phyloP scores from a whole-genome alignment of 2,888 invertebrate species.

The Campopleginae sp. region DNA sequence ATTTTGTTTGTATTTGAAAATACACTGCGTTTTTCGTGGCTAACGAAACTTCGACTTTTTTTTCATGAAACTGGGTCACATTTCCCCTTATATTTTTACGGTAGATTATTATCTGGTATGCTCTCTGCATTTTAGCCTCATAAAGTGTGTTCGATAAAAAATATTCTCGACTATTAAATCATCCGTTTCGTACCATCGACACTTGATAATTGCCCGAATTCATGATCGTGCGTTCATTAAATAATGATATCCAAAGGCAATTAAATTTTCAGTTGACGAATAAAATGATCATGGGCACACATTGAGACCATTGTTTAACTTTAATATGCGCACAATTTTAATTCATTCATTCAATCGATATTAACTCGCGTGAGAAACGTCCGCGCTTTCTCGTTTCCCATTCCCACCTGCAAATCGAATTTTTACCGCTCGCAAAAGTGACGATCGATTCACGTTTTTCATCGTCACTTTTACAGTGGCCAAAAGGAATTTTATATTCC shows the following conservation, averaged over 20 bases:
- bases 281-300: not conserved
- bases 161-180: not conserved
- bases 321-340: not conserved
- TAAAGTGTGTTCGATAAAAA: not conserved
- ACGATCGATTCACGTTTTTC: not conserved
- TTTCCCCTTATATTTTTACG: not conserved
- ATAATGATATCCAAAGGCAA: not conserved
- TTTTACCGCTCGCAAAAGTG: not conserved
- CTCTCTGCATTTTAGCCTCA: not conserved
- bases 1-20: too few species aligned
- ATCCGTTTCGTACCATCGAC: not conserved
- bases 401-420: not conserved
- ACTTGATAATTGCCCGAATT: not conserved
- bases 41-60: too few species aligned
- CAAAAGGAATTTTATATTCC: not conserved
- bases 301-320: not conserved
- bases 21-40: too few species aligned
- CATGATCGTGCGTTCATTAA: not conserved
- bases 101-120: too few species aligned
- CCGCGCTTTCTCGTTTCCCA: conserved; percentile 11
- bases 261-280: not conserved
- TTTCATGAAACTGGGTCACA: not conserved
- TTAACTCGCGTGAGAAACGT: not conserved
- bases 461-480: not conserved
- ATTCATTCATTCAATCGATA: conserved; percentile 16